Evolutionary conservation across 2,888 invertebrate species (phyloP).

Genomic region (Ptychoptera albimana): DNA sequence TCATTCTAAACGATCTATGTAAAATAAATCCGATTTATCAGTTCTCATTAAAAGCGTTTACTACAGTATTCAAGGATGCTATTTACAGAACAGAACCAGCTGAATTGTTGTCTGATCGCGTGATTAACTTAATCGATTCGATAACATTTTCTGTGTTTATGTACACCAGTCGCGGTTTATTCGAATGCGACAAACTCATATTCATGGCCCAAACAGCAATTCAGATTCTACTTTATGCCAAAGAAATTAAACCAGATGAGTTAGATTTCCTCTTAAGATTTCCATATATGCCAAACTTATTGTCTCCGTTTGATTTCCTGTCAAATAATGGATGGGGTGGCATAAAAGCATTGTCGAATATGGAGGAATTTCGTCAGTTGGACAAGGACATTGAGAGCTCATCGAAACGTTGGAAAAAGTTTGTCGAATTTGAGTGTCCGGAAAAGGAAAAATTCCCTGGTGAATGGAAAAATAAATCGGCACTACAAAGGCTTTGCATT

Average conservation of each 20-base stretch:
- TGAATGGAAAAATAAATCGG: constrained; percentile 85
- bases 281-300: constrained; percentile 57
- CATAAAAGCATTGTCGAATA: constrained; percentile 54
- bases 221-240: constrained; percentile 41
- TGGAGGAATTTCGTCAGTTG: constrained; percentile 66
- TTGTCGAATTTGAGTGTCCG: constrained; percentile 80
- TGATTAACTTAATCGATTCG: constrained; percentile 63
- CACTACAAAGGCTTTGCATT: constrained; percentile 77
- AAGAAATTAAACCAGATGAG: constrained; percentile 58
- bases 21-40: constrained; percentile 93
- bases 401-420: constrained; percentile 82
- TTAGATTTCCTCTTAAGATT: constrained; percentile 78
- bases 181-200: constrained; percentile 82
- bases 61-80: constrained; percentile 71
- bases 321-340: constrained; percentile 68
- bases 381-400: constrained; percentile 88
- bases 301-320: constrained; percentile 70
- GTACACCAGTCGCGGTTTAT: constrained; percentile 80
- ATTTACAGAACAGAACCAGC: constrained; percentile 49
- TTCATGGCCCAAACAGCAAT: constrained; percentile 76
- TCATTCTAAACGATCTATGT: constrained; percentile 79
- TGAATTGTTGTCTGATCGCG: constrained; percentile 54
- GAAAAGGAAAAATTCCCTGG: constrained; percentile 89
- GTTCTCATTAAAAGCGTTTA: constrained; percentile 88
- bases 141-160: constrained; percentile 76